A percentile compares a stretch with the other conserved stretches of the same genome.
Conservation (phyloP, 2,113 vertebrate species). For the Glaucomys volans region DNA sequence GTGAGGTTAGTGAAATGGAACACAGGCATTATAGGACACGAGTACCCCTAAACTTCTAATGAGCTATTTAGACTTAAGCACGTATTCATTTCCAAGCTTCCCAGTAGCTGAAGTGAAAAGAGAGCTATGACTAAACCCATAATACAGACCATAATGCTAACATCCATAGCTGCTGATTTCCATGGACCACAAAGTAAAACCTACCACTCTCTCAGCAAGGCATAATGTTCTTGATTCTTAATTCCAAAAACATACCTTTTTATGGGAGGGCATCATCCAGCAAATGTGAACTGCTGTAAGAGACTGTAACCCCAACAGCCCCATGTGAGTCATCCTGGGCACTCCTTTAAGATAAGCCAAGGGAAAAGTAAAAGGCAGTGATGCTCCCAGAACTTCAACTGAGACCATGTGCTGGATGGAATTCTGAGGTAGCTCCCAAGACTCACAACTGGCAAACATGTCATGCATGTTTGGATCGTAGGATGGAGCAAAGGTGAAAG, state of each 20-base stretch:
- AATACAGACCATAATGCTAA: no score
- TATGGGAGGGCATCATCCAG: background rate
- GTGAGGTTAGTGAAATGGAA: background rate
- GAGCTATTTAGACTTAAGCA: background rate
- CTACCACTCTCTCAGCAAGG: background rate
- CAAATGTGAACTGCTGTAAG: background rate
- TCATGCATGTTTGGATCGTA: no score
- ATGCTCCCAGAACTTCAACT: background rate
- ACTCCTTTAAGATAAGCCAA: background rate
- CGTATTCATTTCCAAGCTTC: background rate
- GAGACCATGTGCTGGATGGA: background rate
- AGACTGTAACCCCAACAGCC: background rate
- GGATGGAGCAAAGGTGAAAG: background rate
- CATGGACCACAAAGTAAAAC: background rate
- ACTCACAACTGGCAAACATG: accelerated
- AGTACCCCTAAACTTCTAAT: background rate
- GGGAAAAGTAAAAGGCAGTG: background rate
- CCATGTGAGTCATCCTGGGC: background rate
- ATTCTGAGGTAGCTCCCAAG: background rate
- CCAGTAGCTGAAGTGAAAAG: background rate
- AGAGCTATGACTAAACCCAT: background rate
- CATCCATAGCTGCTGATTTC: background rate
- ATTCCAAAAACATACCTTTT: background rate
- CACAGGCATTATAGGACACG: background rate
- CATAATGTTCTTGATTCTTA: background rate